Conservation (phyloP, 2,113 vertebrate species). For the Protobothrops mucrosquamatus region DNA sequence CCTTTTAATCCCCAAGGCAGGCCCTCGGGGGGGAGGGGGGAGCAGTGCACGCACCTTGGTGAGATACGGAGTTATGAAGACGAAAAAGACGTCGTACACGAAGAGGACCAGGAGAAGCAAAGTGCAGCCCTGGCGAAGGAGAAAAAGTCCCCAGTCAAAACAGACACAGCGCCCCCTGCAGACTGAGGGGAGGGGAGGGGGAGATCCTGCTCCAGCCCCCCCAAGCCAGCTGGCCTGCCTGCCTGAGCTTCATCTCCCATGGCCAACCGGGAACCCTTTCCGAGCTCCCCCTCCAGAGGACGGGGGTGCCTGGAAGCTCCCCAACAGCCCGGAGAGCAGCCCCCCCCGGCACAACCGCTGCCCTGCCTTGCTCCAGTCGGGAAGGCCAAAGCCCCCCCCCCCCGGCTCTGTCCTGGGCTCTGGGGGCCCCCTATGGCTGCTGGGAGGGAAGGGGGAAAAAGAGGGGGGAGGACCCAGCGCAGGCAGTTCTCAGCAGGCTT, state of each 20-base stretch:
- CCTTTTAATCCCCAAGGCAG: background rate
- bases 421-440: background rate
- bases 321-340: background rate
- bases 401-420: background rate
- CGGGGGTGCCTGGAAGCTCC: background rate
- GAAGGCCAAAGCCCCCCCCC: rapidly evolving
- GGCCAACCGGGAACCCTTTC: background rate
- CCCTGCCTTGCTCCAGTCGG: too few species aligned
- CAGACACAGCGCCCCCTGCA: background rate
- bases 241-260: background rate
- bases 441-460: background rate
- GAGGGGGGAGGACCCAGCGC: background rate
- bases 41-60: constrained; percentile 78
- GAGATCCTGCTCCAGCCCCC: background rate
- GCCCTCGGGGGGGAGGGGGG: too few species aligned
- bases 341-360: background rate
- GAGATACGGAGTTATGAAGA: constrained; percentile 91
- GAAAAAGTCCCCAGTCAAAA: background rate
- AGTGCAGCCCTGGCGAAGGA: constrained; percentile 82
- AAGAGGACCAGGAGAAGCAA: constrained; percentile 89
- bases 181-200: too few species aligned
- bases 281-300: background rate
- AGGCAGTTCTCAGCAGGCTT: background rate
- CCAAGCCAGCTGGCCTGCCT: background rate
- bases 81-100: constrained; percentile 94